These are phyloP conservation scores for Sprattus sprattus DNA, from an alignment of 2,113 vertebrate species.

Conservation along the genomic window DNA sequence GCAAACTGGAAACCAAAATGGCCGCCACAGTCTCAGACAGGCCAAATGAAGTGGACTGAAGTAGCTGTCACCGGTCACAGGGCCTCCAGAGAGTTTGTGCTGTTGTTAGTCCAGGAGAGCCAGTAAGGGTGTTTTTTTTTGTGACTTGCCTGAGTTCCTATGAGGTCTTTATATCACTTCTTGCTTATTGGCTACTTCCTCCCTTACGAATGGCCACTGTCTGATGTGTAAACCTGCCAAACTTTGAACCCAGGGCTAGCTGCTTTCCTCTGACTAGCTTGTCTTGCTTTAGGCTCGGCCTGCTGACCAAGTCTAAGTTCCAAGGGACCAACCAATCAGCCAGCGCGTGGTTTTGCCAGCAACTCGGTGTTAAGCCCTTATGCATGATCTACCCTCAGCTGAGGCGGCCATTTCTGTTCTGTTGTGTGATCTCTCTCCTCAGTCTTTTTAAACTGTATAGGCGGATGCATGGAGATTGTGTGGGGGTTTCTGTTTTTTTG, in stretches of 20 bases:
- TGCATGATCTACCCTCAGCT: background rate
- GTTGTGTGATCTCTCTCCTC: background rate
- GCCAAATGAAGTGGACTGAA: background rate
- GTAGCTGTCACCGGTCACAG: background rate
- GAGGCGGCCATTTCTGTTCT: background rate
- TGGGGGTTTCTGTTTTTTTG: background rate
- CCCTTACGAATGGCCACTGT: background rate
- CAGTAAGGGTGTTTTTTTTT: background rate
- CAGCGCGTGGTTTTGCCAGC: background rate
- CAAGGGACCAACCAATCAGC: slow-evolving; percentile 9
- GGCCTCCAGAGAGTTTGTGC: background rate
- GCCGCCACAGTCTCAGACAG: background rate
- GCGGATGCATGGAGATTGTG: background rate
- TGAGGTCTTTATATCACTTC: background rate
- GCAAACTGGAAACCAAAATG: background rate
- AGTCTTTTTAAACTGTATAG: background rate
- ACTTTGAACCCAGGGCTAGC: background rate
- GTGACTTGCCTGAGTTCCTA: background rate
- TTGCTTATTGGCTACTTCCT: background rate
- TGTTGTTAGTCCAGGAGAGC: background rate
- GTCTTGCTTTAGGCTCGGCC: background rate
- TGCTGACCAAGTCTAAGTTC: background rate
- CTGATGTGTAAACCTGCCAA: background rate
- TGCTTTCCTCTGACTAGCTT: background rate
- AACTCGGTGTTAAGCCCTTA: background rate